phyloP scores from a whole-genome alignment of 2,797 vertebrate genomes.

The Pteronotus mesoamericanus region DNA sequence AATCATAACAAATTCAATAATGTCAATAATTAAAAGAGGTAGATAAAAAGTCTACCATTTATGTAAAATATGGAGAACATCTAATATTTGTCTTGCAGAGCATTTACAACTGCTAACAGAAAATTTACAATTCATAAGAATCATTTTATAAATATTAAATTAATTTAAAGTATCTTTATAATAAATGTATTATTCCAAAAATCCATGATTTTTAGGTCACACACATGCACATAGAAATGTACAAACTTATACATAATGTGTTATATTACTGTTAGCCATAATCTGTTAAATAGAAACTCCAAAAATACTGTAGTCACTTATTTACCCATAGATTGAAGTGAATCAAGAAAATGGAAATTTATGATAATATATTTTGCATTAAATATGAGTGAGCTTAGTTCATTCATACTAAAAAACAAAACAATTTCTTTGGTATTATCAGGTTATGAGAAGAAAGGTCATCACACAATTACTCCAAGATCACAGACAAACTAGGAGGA shows the following conservation, averaged over 20 bases:
- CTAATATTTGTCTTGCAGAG: background rate
- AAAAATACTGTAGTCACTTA: background rate
- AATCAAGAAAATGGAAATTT: background rate
- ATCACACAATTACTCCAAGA: background rate
- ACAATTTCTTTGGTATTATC: background rate
- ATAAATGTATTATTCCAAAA: background rate
- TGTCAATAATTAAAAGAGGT: background rate
- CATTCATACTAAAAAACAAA: background rate
- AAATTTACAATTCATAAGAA: background rate
- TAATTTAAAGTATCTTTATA: background rate
- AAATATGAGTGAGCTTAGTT: background rate
- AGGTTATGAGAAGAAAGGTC: background rate
- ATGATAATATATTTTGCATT: background rate
- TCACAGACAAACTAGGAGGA: background rate
- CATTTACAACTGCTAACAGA: background rate
- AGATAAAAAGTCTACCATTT: background rate
- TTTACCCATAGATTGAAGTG: background rate
- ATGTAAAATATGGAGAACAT: background rate
- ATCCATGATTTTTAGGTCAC: background rate
- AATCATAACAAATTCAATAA: background rate
- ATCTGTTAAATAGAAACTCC: background rate
- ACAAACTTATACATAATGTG: background rate
- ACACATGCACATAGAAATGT: background rate
- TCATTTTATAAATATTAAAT: background rate
- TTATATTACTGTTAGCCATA: background rate